Conservation (phyloP, 1,140 invertebrate species). For the Drosophila orosa region DNA sequence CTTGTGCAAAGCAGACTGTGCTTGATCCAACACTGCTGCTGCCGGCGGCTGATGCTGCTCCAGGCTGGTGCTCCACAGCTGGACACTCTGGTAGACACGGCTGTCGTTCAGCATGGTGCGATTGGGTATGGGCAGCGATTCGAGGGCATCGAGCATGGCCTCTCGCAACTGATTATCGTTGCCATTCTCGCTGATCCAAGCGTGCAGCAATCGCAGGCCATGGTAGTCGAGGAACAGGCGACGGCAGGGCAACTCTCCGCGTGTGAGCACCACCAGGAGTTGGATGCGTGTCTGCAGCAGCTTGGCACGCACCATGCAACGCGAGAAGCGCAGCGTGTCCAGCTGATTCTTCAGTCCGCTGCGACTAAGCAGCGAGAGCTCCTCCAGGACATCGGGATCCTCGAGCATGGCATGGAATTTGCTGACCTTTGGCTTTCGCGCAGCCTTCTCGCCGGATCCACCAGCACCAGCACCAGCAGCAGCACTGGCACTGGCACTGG, state of each 20-base stretch:
- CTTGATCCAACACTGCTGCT: not conserved
- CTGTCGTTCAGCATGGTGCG: slow-evolving; percentile 96
- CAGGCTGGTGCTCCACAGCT: slow-evolving; percentile 89
- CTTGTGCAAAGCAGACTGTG: slow-evolving; percentile 1
- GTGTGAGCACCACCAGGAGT: slow-evolving; percentile 89
- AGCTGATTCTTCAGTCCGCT: slow-evolving; percentile 94
- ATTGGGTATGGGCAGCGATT: slow-evolving; percentile 94
- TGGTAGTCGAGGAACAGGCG: slow-evolving; percentile 97
- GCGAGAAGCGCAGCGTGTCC: slow-evolving; percentile 93
- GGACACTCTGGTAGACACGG: slow-evolving; percentile 92
- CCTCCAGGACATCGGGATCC: slow-evolving; percentile 89
- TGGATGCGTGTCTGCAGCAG: slow-evolving; percentile 89
- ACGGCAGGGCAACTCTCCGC: slow-evolving; percentile 91
- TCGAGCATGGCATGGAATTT: slow-evolving; percentile 60
- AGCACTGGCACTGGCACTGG: slow-evolving; percentile 8
- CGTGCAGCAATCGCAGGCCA: slow-evolving; percentile 94
- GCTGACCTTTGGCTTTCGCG: slow-evolving; percentile 41
- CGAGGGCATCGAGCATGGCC: slow-evolving; percentile 91
- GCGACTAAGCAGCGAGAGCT: slow-evolving; percentile 89
- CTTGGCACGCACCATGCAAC: slow-evolving; percentile 96
- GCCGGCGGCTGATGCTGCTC: slow-evolving; percentile 59
- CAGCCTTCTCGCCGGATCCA: slow-evolving; percentile 16
- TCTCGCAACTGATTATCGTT: slow-evolving; percentile 86
- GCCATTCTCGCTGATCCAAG: slow-evolving; percentile 92
- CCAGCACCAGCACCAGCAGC: not conserved